Evolutionary conservation across 1,140 invertebrate species (phyloP).

Genomic region (Brachionus koreanus): DNA sequence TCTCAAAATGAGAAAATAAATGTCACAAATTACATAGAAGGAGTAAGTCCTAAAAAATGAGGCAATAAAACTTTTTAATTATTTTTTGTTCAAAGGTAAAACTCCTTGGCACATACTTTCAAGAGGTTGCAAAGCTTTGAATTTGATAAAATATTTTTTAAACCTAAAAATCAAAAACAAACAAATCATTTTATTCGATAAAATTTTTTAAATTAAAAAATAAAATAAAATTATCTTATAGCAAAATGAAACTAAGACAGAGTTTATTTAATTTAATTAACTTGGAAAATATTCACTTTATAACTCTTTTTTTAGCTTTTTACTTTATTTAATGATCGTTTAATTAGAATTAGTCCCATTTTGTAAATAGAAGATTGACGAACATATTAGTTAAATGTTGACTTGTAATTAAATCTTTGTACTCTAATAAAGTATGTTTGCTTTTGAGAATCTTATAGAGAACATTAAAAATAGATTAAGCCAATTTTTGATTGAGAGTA

Average conservation of each 20-base stretch:
- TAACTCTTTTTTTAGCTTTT: background rate
- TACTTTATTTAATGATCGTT: background rate
- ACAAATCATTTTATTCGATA: no score
- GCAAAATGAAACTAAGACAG: no score
- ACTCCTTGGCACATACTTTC: constrained; percentile 31
- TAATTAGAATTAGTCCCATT: background rate
- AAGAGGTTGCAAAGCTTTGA: constrained; percentile 42
- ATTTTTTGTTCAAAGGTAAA: background rate
- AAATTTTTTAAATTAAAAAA: no score
- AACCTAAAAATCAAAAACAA: no score
- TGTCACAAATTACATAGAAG: constrained; percentile 84
- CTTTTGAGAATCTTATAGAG: background rate
- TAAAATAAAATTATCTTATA: no score
- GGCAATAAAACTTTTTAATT: background rate
- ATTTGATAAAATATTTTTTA: background rate
- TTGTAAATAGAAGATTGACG: background rate
- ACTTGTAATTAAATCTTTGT: background rate
- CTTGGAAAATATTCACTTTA: background rate
- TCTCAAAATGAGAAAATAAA: constrained; percentile 97
- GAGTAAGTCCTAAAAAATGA: constrained; percentile 62
- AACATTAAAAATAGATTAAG: constrained; percentile 4
- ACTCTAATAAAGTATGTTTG: background rate
- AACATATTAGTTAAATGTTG: background rate
- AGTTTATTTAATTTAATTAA: background rate
- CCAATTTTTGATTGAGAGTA: background rate